Evolutionary conservation across 2,888 invertebrate genomes (phyloP).

Genomic region (Heliconius cydno): DNA sequence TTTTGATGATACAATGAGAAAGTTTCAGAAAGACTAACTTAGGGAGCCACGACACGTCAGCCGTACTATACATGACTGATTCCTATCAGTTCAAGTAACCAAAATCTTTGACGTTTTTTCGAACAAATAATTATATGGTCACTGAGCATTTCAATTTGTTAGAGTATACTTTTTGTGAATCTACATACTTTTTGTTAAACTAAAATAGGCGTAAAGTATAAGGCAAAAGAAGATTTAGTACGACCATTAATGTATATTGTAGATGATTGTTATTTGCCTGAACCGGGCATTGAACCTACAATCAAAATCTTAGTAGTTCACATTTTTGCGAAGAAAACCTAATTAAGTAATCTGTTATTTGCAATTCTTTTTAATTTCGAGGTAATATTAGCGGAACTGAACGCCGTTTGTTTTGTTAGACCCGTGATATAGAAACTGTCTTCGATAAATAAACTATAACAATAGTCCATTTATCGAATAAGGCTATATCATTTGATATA

Average conservation of each 20-base stretch:
- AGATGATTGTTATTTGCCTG: neutral
- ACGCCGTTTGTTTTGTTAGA: neutral
- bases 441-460: too few relatives aligned
- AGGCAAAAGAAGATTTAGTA: neutral
- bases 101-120: neutral
- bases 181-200: neutral
- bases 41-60: neutral
- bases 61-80: neutral
- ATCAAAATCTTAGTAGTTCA: neutral
- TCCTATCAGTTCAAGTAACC: neutral
- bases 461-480: too few relatives aligned
- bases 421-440: too few relatives aligned
- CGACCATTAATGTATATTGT: neutral
- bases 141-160: constrained; percentile 9
- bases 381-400: neutral
- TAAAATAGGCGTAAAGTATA: neutral
- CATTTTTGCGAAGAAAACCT: neutral
- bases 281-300: neutral
- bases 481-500: too few relatives aligned
- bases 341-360: neutral
- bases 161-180: neutral
- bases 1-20: too few relatives aligned
- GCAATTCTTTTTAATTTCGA: neutral
- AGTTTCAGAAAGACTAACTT: too few relatives aligned
- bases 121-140: constrained; percentile 17